These are phyloP conservation scores for Agelaius phoeniceus DNA, from an alignment of 2,113 vertebrate genomes.

Conservation along the genomic window DNA sequence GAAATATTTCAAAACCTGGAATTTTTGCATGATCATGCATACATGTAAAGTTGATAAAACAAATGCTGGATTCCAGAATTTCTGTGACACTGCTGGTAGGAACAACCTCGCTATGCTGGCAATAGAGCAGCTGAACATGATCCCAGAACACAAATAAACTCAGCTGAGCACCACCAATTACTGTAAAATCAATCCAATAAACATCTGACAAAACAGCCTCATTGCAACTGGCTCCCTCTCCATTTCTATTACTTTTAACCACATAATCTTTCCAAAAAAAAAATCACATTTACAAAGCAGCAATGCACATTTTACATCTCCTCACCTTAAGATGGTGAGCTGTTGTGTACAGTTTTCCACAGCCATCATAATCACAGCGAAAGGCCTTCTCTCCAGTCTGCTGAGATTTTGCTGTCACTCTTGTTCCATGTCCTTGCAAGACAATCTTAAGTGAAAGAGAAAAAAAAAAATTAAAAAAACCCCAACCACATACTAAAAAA, in stretches of 20 bases:
- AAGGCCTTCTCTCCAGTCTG: slow-evolving; percentile 96
- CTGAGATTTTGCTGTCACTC: slow-evolving; percentile 80
- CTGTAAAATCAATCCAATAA: not conserved
- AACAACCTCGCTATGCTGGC: not conserved
- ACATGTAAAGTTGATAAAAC: not conserved
- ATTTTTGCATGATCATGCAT: not conserved
- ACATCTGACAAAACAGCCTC: not conserved
- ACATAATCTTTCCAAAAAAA: not conserved
- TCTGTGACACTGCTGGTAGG: not conserved
- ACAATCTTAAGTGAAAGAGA: slow-evolving; percentile 85
- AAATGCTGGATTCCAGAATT: not conserved
- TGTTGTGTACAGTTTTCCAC: slow-evolving; percentile 97
- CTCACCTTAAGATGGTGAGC: slow-evolving; percentile 95
- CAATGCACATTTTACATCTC: not conserved
- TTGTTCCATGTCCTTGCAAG: slow-evolving; percentile 89
- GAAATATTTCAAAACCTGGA: not conserved
- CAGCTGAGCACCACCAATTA: not conserved
- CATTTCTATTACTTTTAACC: not conserved
- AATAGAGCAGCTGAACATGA: not conserved
- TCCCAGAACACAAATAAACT: not conserved
- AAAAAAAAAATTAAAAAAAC: not conserved
- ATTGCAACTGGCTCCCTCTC: not conserved
- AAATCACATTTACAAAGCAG: not conserved
- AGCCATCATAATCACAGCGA: slow-evolving; percentile 95
- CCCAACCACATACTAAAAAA: not conserved